Conservation (phyloP, 2,113 vertebrate species). For the Callipepla squamata region DNA sequence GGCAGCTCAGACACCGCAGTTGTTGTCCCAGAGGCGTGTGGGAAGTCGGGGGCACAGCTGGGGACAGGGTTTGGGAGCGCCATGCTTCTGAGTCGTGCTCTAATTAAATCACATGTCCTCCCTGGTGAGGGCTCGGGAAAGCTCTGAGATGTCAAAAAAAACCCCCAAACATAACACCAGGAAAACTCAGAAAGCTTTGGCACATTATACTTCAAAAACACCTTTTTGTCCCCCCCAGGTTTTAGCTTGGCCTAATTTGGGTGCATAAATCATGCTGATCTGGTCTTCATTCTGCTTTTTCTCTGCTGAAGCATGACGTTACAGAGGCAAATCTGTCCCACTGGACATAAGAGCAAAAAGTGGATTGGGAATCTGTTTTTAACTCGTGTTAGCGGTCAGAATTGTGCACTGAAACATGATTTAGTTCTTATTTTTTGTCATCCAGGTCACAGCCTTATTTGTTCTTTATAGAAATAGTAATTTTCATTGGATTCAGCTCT, state of each 20-base stretch:
- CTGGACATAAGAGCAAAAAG: neutral
- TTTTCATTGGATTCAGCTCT: conserved; percentile 34
- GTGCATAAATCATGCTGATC: neutral
- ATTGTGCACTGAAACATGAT: neutral
- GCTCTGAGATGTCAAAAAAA: neutral
- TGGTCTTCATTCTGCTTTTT: neutral
- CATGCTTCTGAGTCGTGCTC: neutral
- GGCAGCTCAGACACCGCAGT: neutral
- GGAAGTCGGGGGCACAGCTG: neutral
- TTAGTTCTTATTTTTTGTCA: conserved; percentile 40
- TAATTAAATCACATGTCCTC: conserved; percentile 21
- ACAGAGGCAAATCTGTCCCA: neutral
- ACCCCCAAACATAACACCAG: neutral
- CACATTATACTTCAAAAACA: neutral
- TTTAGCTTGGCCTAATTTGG: conserved; percentile 6
- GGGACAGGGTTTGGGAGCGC: neutral
- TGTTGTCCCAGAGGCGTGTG: neutral
- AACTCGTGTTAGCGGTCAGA: neutral
- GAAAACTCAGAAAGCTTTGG: neutral
- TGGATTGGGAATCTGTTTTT: conserved; percentile 1
- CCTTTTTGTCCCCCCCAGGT: neutral
- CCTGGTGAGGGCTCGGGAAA: neutral
- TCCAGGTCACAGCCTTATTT: conserved; percentile 1
- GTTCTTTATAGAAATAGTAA: conserved; percentile 17
- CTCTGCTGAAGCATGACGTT: neutral